Evolutionary conservation across 2,888 invertebrate species (phyloP).

Genomic region (Pristionchus maxplancki): DNA sequence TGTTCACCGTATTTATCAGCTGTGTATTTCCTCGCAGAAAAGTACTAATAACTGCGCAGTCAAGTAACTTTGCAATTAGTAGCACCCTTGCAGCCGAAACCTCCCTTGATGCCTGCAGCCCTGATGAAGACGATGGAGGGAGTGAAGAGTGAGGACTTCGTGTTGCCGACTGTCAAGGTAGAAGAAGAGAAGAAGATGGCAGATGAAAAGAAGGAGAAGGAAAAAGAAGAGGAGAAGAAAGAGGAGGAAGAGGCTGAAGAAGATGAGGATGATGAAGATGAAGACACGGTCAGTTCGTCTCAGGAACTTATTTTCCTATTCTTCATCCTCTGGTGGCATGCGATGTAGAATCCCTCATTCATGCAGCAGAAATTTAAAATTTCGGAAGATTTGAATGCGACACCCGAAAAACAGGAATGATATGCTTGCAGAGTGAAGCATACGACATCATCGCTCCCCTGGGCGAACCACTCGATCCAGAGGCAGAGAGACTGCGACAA

Average conservation of each 20-base stretch:
- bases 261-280: neutral
- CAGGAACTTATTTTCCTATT: no score
- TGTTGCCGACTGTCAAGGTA: neutral
- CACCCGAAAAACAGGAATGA: no score
- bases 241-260: neutral
- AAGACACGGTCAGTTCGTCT: neutral
- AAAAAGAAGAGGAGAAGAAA: neutral
- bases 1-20: neutral
- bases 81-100: constrained; percentile 12
- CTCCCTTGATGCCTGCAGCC: neutral
- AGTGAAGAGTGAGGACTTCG: neutral
- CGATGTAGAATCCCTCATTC: no score
- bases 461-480: neutral
- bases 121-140: neutral
- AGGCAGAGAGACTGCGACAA: neutral
- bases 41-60: no score
- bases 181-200: neutral
- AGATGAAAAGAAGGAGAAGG: neutral
- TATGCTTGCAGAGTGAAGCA: neutral
- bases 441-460: neutral
- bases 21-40: no score
- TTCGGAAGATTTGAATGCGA: no score
- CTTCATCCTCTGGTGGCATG: no score
- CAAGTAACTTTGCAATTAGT: no score
- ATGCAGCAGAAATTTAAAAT: no score